A percentile compares a stretch with the other conserved stretches of the same genome.
Evolutionary conservation across 2,113 vertebrate species (phyloP).

Genomic region (Nymphicus hollandicus): DNA sequence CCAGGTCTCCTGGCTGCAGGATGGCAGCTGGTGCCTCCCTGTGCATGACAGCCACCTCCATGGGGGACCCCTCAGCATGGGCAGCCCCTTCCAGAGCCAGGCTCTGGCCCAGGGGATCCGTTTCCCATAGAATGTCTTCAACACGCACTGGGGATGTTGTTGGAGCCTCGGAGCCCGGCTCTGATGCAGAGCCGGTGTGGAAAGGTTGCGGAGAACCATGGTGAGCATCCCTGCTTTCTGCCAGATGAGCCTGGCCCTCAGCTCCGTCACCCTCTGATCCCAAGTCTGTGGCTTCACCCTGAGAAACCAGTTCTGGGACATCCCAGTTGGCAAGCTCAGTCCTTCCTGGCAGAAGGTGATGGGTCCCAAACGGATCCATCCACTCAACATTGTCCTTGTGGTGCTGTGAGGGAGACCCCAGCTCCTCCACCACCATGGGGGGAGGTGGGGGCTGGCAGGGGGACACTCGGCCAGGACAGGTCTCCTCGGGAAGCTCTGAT

Average conservation of each 20-base stretch:
- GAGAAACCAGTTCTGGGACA: constrained; percentile 33
- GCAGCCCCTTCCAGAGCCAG: background rate
- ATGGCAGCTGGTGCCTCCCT: background rate
- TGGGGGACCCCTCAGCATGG: background rate
- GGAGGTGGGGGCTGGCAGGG: constrained; percentile 1
- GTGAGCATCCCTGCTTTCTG: background rate
- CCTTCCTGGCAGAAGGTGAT: constrained; percentile 11
- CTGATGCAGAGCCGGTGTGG: background rate
- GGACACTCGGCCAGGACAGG: background rate
- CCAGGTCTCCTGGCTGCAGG: constrained; percentile 28
- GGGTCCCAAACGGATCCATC: background rate
- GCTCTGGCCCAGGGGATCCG: background rate
- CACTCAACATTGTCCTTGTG: background rate
- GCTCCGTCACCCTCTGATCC: background rate
- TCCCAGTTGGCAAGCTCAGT: background rate
- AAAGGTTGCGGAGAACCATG: background rate
- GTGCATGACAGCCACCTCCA: background rate
- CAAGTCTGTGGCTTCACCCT: constrained; percentile 10
- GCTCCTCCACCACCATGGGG: constrained; percentile 31
- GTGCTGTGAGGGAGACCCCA: constrained; percentile 55
- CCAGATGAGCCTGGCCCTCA: background rate
- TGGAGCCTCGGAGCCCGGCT: background rate
- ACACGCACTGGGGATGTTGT: background rate
- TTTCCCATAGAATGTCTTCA: background rate
- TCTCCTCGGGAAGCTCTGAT: background rate